Conservation (phyloP, 2,113 vertebrate genomes). For the Brachyhypopomus gauderio region DNA sequence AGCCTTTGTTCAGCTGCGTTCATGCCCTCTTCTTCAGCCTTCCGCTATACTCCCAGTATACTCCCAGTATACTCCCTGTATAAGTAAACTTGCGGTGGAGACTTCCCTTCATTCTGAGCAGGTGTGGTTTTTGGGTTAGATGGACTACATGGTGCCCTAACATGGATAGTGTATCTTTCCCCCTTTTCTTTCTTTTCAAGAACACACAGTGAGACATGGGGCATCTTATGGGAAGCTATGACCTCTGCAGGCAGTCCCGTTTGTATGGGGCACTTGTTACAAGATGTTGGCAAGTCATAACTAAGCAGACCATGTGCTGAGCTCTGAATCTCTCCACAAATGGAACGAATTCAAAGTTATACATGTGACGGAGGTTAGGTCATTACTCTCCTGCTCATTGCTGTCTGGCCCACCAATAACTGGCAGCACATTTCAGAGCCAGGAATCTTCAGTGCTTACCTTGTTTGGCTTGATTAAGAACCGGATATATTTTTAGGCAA, state of each 20-base stretch:
- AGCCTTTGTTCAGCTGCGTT: background rate
- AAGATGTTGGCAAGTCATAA: slow-evolving; percentile 3
- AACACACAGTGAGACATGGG: background rate
- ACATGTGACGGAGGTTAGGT: slow-evolving; percentile 17
- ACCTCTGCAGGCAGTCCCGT: background rate
- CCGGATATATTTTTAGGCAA: background rate
- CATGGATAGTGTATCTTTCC: too few species aligned
- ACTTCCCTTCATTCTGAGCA: background rate
- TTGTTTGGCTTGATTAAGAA: background rate
- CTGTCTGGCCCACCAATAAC: slow-evolving; percentile 16
- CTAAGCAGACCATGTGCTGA: slow-evolving; percentile 4
- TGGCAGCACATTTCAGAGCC: slow-evolving; percentile 5
- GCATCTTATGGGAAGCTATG: background rate
- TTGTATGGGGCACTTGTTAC: background rate
- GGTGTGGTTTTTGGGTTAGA: too few species aligned
- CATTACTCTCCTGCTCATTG: slow-evolving; percentile 11
- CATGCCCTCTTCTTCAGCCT: background rate
- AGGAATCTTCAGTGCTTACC: background rate
- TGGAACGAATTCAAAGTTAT: slow-evolving; percentile 29
- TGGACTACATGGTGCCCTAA: too few species aligned
- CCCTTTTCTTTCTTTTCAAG: background rate
- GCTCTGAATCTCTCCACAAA: background rate
- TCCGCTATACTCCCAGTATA: background rate
- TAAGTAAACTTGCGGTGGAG: background rate
- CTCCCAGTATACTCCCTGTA: too few species aligned